phyloP scores from a whole-genome alignment of 2,113 vertebrate genomes.

The Sebastes schlegelii region DNA sequence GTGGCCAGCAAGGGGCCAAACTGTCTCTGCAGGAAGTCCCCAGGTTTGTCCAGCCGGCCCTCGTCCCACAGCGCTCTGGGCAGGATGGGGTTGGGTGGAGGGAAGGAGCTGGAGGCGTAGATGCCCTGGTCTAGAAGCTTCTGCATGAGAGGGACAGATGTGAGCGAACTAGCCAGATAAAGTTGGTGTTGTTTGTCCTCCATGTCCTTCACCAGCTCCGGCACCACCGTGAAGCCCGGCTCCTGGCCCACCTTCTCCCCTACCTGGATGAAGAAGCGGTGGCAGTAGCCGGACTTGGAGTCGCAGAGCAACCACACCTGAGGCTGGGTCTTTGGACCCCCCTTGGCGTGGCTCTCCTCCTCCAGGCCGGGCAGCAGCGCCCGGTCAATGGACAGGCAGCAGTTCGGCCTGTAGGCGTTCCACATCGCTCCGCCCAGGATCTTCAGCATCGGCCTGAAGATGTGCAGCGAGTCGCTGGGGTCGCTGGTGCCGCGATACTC shows the following conservation, averaged over 20 bases:
- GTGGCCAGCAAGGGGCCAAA: conserved; percentile 79
- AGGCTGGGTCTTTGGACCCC: conserved; percentile 60
- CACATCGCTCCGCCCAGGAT: conserved; percentile 76
- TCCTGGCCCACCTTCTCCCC: conserved; percentile 48
- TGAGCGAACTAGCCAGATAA: conserved; percentile 77
- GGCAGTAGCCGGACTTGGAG: conserved; percentile 87
- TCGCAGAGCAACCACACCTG: conserved; percentile 86
- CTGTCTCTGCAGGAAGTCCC: conserved; percentile 80
- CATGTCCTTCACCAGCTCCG: conserved; percentile 74
- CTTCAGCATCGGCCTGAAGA: conserved; percentile 79
- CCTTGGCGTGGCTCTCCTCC: conserved; percentile 44
- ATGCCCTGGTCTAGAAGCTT: conserved; percentile 74
- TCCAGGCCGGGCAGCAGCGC: conserved; percentile 78
- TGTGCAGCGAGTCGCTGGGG: conserved; percentile 64
- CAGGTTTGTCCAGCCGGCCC: conserved; percentile 69
- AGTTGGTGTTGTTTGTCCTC: conserved; percentile 81
- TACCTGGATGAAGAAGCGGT: conserved; percentile 78
- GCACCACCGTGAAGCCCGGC: conserved; percentile 74
- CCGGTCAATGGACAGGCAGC: conserved; percentile 79
- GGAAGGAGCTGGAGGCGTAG: conserved; percentile 81
- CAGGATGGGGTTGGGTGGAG: conserved; percentile 67
- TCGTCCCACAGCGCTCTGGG: conserved; percentile 76
- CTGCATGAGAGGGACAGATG: conserved; percentile 76
- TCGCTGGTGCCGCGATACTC: not conserved
- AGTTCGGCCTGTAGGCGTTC: conserved; percentile 78